phyloP scores from a whole-genome alignment of 2,113 vertebrate genomes.

The Galemys pyrenaicus region DNA sequence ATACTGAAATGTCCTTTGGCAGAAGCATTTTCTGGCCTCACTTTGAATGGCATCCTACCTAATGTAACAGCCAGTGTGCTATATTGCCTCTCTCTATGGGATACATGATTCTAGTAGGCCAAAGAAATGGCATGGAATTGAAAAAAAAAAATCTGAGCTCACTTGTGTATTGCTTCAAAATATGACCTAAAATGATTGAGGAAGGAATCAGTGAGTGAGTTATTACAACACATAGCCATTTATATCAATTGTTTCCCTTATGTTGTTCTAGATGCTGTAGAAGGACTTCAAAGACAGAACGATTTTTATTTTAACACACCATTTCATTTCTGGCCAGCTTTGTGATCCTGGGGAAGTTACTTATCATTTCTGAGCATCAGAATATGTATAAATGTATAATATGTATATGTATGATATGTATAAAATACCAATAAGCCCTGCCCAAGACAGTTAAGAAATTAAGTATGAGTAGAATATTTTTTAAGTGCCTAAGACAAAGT shows the following conservation, averaged over 20 bases:
- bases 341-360: background rate
- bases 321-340: background rate
- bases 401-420: background rate
- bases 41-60: conserved; percentile 56
- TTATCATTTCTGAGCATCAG: background rate
- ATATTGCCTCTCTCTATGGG: background rate
- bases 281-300: background rate
- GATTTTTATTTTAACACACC: background rate
- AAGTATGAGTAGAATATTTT: background rate
- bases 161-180: background rate
- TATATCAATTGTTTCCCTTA: background rate
- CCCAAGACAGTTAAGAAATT: background rate
- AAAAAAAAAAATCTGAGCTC: background rate
- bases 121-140: background rate
- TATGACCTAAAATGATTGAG: background rate
- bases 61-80: conserved; percentile 33
- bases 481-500: background rate
- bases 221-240: background rate
- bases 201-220: background rate
- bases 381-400: background rate
- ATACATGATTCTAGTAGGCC: background rate
- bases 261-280: background rate
- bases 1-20: conserved; percentile 54
- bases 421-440: background rate
- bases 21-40: background rate